phyloP scores from a whole-genome alignment of 2,888 invertebrate species.

The Cinara cedri region DNA sequence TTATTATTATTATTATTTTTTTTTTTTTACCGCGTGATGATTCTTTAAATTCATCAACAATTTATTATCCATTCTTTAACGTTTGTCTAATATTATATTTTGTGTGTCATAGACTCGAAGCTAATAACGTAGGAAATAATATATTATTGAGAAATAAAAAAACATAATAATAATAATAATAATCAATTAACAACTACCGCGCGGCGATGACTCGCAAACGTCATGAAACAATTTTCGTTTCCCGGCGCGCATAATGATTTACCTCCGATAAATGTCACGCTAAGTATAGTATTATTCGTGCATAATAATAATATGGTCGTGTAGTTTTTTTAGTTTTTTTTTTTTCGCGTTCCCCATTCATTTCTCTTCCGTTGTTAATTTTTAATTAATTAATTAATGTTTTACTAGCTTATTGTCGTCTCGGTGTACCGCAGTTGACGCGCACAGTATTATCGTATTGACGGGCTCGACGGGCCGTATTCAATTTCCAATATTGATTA shows the following conservation, averaged over 20 bases:
- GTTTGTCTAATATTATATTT: conserved; percentile 5
- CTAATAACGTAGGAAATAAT: neutral
- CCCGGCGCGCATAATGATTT: conserved; percentile 38
- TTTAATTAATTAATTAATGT: conserved; percentile 30
- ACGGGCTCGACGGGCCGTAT: neutral
- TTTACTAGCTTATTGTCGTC: conserved; percentile 1
- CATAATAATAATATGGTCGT: no score
- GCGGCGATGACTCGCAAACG: conserved; percentile 35
- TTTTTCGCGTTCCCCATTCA: neutral
- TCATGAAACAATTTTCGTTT: conserved; percentile 40
- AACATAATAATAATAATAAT: conserved; percentile 25
- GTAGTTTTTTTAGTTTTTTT: conserved; percentile 24
- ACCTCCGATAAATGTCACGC: conserved; percentile 41
- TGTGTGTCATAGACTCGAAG: conserved; percentile 23
- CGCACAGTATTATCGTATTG: conserved; percentile 5
- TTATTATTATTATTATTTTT: neutral
- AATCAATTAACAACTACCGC: conserved; percentile 42
- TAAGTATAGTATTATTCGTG: no score
- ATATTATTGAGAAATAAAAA: conserved; percentile 20
- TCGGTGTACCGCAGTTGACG: no score
- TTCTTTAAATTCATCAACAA: conserved; percentile 10
- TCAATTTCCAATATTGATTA: conserved; percentile 13
- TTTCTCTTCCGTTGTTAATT: conserved; percentile 14
- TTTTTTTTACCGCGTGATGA: neutral
- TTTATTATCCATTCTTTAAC: neutral